phyloP scores from a whole-genome alignment of 2,797 vertebrate species.

The Platyrinchus mystaceus region DNA sequence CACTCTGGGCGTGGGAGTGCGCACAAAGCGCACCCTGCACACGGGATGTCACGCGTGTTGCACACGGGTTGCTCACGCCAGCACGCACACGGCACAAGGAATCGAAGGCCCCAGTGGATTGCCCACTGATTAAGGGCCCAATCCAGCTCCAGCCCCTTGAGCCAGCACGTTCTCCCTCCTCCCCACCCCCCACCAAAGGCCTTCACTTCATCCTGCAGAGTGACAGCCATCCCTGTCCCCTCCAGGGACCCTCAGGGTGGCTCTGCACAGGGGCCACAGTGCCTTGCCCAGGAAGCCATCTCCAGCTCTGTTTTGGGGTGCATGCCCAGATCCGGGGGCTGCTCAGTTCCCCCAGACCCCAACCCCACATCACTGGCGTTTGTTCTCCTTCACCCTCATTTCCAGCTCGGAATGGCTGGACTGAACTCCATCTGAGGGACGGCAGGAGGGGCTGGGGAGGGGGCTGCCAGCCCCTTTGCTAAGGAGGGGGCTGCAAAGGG shows the following conservation, averaged over 20 bases:
- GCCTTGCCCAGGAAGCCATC: not conserved
- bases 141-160: not conserved
- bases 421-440: not conserved
- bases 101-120: accelerated
- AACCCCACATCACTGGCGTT: not conserved
- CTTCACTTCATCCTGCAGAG: not conserved
- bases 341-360: not conserved
- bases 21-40: accelerated
- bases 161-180: accelerated
- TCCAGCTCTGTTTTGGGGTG: not conserved
- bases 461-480: not conserved
- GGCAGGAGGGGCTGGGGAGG: not conserved
- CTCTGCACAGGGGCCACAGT: not conserved
- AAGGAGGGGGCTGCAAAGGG: not conserved
- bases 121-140: accelerated
- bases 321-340: not conserved
- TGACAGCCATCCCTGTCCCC: not conserved
- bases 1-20: not conserved
- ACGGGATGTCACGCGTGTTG: accelerated
- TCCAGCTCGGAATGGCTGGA: not conserved
- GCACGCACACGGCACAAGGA: not conserved
- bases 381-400: not conserved
- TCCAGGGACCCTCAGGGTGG: not conserved
- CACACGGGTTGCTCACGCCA: accelerated
- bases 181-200: not conserved